Percentiles rank a stretch among this genome's conserved stretches.
Conservation (phyloP, 1,140 invertebrate genomes). For the Artemia franciscana region DNA sequence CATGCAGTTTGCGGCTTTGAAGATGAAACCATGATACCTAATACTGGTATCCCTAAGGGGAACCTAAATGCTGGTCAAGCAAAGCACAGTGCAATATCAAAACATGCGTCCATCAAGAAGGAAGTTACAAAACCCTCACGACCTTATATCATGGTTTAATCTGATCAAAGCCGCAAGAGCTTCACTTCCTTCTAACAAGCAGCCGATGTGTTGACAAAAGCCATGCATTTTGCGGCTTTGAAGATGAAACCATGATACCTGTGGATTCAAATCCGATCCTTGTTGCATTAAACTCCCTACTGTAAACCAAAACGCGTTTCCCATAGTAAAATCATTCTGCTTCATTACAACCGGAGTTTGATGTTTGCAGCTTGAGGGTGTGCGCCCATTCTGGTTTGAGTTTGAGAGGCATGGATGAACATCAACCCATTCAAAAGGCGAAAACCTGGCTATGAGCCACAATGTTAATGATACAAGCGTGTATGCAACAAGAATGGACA, state of each 20-base stretch:
- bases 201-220: neutral
- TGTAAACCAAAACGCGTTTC: constrained; percentile 69
- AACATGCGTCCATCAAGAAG: neutral
- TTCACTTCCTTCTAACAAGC: neutral
- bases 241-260: constrained; percentile 14
- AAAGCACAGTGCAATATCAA: too few relatives aligned
- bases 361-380: constrained; percentile 22
- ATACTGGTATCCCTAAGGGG: too few relatives aligned
- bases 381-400: constrained; percentile 22
- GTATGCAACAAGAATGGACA: constrained; percentile 29
- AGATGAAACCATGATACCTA: constrained; percentile 14
- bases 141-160: neutral
- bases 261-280: constrained; percentile 26
- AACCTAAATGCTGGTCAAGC: too few relatives aligned
- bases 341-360: constrained; percentile 20
- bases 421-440: constrained; percentile 33
- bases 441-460: constrained; percentile 31
- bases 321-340: constrained; percentile 51
- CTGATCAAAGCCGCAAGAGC: neutral
- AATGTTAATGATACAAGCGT: constrained; percentile 28
- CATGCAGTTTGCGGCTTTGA: neutral
- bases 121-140: neutral
- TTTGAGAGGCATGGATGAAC: constrained; percentile 29
- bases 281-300: constrained; percentile 34
- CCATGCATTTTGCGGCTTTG: neutral